Base-by-base conservation (phyloP, 1,140 invertebrate species). In the Lepidostoma basale region DNA sequence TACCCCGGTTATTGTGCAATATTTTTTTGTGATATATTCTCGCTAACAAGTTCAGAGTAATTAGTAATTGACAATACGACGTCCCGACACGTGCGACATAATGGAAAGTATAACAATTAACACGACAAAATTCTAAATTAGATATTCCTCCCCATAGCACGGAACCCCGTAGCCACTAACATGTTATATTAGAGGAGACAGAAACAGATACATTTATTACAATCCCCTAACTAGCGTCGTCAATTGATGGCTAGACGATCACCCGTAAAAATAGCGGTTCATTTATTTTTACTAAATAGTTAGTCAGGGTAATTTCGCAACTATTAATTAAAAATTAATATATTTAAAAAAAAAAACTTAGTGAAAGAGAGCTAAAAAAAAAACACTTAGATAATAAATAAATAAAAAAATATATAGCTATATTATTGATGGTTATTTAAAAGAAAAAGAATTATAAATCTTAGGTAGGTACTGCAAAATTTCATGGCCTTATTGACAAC, bases 401-500 rank as follows among this genome's bases (percentile, higher is more conserved):
- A 26, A 23, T 63, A 47, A 25, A 65, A 45, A 30, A 45, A 54
- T 67, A 65, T 42, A 62, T 64, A 64, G 62, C 22, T 64, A 64
- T 36, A 62, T 62, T 52, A 64, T 49, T 64, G 44, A 49, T 36
- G 45, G 45, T 64, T 64, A 64, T 64, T 36, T 26, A 62, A 54
- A 60, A 22, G 54, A 70, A 39, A 54, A 64, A 52, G 6, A 56
- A 28, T 23, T 49, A 36, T 58, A 66, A 56, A 56, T 26, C 56
- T 63, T 56, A 68, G 71, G 30, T 73, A 73, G 71, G 71, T 67
- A 73, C 67, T 69, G 71, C 71, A 73, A 73, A 73, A 73, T 73
- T 73, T 73, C 67, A 73, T 73, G 71, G 71, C 71, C 71, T 73
- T 73, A 73, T 69, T 33, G 67, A 73, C 67, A 69, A 73, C 71